Evolutionary conservation across 2,888 invertebrate genomes (phyloP), one percentile per base, ranked within the genome.

Genomic region (Dolichomitus sp.): DNA sequence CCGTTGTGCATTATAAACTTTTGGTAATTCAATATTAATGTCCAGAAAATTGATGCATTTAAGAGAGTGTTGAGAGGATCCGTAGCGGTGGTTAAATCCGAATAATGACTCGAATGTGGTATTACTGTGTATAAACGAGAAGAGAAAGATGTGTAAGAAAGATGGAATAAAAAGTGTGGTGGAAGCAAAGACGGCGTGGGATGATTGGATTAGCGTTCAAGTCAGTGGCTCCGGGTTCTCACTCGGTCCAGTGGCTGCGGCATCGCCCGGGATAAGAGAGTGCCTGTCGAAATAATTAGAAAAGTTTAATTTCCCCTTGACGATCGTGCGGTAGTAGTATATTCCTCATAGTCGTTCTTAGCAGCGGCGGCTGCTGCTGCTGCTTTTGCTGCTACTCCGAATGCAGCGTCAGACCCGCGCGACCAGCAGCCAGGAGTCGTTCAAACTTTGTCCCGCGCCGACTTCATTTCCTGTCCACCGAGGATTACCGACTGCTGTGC

Each of bases 241-340:
- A 42, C 75, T 70, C 79, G 80, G 37, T 66, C 61, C 68, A 45
- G 61, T 73, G 45, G 48, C 61, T 68, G 40, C 68, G 75, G 54
- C 75, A 79, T 79, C 70, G 65, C 59, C 68, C 52, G 65, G 59
- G 59, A 77, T 27, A 78, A 75, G 76, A 59, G 72, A 84, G 72
- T 78, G 81, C 72, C 84, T 79, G 84, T 84, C 82, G 78, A 85
- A 85, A 85, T 85, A 85, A 85, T 85, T 85, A 85, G 82, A 85
- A 85, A 85, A 85, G 82, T 85, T 85, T 85, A 84, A 85, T 85
- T 85, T 85, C 84, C 80, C 84, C 85, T 82, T 81, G 85, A 84
- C 77, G 84, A 82, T 79, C 63, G 48, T 75, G 33, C 37, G 50
- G 72, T 37, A 74, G 74, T 59, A 7, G 69, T 75, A 19, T 77